Base-by-base conservation (phyloP, 2,888 invertebrate genomes). In the Antitype chi region DNA sequence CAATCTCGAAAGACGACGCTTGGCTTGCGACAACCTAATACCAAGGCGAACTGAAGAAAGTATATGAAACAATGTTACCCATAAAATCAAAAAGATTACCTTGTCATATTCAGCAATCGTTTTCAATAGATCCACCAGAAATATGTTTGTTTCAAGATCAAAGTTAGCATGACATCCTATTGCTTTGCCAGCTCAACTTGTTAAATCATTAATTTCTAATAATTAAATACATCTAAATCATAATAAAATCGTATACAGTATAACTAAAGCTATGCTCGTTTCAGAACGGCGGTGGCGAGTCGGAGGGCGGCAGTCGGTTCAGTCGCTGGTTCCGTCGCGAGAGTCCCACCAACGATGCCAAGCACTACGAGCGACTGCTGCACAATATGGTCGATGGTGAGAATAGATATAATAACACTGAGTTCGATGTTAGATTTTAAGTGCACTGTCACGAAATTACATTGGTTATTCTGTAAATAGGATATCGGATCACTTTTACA, bases 271-370 rank as follows among this genome's bases (percentile, higher is more conserved):
- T 9, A 2, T 20, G 0, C n/a, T 9, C 11, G 7, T 84, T 90
- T 13, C 87, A 98, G 98, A 98, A 98, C 92, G 98, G 98, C 55
- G 96, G 97, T 67, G 96, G 97, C 68, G 96, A 97, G 38, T 96
- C 92, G 11, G 94, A 95, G 74, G 95, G 97, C 67, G 97, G 98
- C 84, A 98, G 98, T 38, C 97, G 98, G 38, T 98, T 98, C 94
- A 98, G 98, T 91, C 98, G 97, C 84, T 98, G 98, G 98, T 99
- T 99, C 96, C 97, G 97, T 63, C 97, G 97, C 69, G 98, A 98
- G 86, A 97, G 97, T 87, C 97, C 98, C 86, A 94, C 94, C 81
- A 91, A 90, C 86, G 96, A 96, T 82, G 80, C 87, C 52, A 88
- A 92, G 32, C 96, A 96, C 82, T 96, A 94, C 89, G 96, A 96